These are phyloP conservation scores for Drosophila takahashii DNA, from an alignment of 1,140 invertebrate species.

Conservation along the genomic window DNA sequence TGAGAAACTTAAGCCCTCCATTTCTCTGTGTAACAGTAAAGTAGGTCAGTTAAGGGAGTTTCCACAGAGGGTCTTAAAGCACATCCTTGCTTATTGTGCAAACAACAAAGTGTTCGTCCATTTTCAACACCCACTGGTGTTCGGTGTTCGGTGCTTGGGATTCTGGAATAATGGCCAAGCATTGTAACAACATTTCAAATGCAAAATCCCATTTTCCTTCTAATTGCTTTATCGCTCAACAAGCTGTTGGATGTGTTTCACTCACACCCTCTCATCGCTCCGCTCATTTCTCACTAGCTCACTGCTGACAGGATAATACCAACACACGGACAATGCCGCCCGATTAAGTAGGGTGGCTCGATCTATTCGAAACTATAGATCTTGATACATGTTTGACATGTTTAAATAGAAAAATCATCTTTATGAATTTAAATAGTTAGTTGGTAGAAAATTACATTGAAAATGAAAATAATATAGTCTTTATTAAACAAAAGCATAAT, in stretches of 20 bases:
- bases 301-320: conserved; percentile 57
- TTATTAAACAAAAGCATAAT: too few species aligned
- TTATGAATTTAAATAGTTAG: too few species aligned
- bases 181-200: conserved; percentile 77
- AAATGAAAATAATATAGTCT: too few species aligned
- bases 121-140: conserved; percentile 25
- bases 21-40: conserved; percentile 37
- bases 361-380: not conserved
- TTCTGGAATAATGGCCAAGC: conserved; percentile 43
- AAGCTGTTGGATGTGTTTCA: conserved; percentile 72
- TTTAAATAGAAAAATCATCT: too few species aligned
- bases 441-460: too few species aligned
- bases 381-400: not conserved
- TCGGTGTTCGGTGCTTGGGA: conserved; percentile 21
- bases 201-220: conserved; percentile 80
- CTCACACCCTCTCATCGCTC: conserved; percentile 25
- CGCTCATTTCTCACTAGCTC: conserved; percentile 69
- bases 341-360: conserved; percentile 23
- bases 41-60: conserved; percentile 73
- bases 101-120: conserved; percentile 66
- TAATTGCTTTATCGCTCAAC: conserved; percentile 82
- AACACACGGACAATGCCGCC: conserved; percentile 13
- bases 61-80: conserved; percentile 61
- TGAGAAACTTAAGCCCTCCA: too few species aligned
- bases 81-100: conserved; percentile 73